Conservation (phyloP, 2,888 invertebrate species). For the Clostera curtula region DNA sequence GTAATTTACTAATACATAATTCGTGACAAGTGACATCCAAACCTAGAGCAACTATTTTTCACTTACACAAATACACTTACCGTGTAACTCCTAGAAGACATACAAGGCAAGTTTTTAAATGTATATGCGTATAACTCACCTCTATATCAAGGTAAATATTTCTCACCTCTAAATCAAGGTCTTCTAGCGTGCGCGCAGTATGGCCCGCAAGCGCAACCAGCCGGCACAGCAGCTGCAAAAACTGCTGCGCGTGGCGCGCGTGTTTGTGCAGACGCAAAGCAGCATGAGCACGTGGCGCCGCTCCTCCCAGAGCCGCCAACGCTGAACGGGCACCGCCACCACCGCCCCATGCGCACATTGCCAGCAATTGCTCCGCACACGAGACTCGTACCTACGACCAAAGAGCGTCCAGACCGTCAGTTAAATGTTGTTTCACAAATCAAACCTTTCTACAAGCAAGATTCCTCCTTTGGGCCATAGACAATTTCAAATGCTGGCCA, state of each 20-base stretch:
- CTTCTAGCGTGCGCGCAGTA: slow-evolving; percentile 80
- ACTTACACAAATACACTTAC: no score
- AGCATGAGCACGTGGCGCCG: slow-evolving; percentile 69
- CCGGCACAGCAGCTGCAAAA: slow-evolving; percentile 82
- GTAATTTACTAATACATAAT: no score
- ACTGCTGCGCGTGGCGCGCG: slow-evolving; percentile 85
- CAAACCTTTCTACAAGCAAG: no score
- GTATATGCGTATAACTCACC: no score
- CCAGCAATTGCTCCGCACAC: slow-evolving; percentile 88
- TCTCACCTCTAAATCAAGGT: slow-evolving; percentile 49
- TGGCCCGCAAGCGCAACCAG: slow-evolving; percentile 82
- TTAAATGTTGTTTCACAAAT: no score
- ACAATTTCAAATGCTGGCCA: no score
- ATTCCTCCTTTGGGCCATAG: slow-evolving; percentile 1
- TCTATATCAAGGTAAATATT: no score
- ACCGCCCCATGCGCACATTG: slow-evolving; percentile 88
- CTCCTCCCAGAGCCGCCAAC: slow-evolving; percentile 47
- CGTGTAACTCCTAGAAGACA: no score
- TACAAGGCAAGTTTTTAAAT: no score
- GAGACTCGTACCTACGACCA: slow-evolving; percentile 78
- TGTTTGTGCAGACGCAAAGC: slow-evolving; percentile 70
- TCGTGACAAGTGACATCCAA: no score
- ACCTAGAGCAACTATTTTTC: no score
- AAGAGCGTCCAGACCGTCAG: slow-evolving; percentile 1
- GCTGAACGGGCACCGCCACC: slow-evolving; percentile 60